A percentile compares a stretch with the other conserved stretches of the same genome.
Evolutionary conservation across 2,888 invertebrate genomes (phyloP).

Genomic region (Philaethria dido): DNA sequence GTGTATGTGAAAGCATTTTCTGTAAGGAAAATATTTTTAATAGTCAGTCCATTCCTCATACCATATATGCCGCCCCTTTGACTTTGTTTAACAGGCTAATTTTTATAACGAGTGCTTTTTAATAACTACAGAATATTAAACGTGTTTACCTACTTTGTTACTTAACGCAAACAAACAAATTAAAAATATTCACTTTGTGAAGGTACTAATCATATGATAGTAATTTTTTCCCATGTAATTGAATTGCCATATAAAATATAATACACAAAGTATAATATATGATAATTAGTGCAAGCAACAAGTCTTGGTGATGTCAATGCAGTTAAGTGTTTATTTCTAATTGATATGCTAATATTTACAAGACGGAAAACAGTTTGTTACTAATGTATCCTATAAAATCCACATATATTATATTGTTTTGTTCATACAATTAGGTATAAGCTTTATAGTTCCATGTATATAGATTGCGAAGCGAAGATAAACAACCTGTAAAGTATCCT

Average conservation of each 20-base stretch:
- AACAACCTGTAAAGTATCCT: neutral
- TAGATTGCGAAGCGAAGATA: neutral
- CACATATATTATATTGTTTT: neutral
- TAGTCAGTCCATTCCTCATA: too few species aligned
- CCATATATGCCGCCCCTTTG: too few species aligned
- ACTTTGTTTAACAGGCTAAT: too few species aligned
- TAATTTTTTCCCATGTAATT: neutral
- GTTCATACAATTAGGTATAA: neutral
- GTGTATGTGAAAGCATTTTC: neutral
- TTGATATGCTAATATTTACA: conserved; percentile 18
- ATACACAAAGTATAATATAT: neutral
- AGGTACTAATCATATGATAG: neutral
- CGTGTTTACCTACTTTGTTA: too few species aligned
- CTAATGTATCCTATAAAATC: neutral
- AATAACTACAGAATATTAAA: too few species aligned
- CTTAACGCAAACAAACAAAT: too few species aligned
- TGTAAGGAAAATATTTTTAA: neutral
- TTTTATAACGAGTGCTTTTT: too few species aligned
- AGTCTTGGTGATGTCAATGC: conserved; percentile 29
- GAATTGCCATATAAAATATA: neutral
- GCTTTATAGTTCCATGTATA: neutral
- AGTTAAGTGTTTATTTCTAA: conserved; percentile 27
- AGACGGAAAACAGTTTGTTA: conserved; percentile 25
- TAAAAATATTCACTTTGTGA: too few species aligned
- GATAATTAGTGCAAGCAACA: conserved; percentile 19